These are phyloP conservation scores for Nephrotoma appendiculata DNA, from an alignment of 2,888 invertebrate genomes.

Conservation along the genomic window DNA sequence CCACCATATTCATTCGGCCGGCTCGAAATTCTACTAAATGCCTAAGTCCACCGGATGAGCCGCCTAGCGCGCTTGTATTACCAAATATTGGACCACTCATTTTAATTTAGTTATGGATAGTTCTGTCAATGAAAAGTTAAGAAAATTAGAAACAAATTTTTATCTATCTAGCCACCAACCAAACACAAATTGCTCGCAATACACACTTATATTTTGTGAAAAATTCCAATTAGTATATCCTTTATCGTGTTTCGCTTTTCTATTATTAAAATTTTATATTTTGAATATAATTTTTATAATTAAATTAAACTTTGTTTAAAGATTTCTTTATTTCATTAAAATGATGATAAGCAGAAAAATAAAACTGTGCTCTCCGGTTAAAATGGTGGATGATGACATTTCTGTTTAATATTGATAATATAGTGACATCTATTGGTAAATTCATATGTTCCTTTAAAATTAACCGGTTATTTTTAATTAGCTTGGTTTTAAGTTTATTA, in stretches of 20 bases:
- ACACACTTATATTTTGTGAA: background rate
- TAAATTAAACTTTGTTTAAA: background rate
- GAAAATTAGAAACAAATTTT: background rate
- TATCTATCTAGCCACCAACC: background rate
- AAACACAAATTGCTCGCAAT: background rate
- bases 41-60: slow-evolving; percentile 68
- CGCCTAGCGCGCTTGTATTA: slow-evolving; percentile 52
- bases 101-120: background rate
- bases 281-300: background rate
- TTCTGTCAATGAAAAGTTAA: background rate
- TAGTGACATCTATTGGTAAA: background rate
- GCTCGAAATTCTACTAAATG: slow-evolving; percentile 92
- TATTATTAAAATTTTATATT: background rate
- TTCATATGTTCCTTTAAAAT: background rate
- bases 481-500: no score
- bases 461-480: no score
- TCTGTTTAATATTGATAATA: background rate
- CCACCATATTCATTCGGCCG: slow-evolving; percentile 83
- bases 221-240: background rate
- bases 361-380: background rate
- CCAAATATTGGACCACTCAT: slow-evolving; percentile 33
- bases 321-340: background rate
- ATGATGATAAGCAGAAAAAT: slow-evolving; percentile 2
- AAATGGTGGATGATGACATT: slow-evolving; percentile 4
- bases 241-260: background rate